A percentile compares a stretch with the other conserved stretches of the same genome.
Evolutionary conservation across 2,797 vertebrate genomes (phyloP).

Genomic region (Masticophis lateralis): DNA sequence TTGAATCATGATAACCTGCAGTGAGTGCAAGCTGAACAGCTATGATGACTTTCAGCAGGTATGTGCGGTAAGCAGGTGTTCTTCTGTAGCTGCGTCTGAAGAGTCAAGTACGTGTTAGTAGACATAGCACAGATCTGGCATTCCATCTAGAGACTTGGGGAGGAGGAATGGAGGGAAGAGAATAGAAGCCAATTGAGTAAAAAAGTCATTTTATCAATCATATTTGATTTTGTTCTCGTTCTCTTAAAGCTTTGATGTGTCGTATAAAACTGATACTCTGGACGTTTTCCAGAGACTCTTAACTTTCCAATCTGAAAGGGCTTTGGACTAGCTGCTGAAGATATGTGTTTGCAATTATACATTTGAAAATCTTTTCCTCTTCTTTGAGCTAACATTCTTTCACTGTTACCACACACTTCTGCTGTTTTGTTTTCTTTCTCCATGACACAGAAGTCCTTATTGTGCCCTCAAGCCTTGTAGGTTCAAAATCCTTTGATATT

Average conservation of each 20-base stretch:
- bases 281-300: constrained; percentile 60
- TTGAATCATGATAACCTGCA: constrained; percentile 24
- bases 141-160: constrained; percentile 52
- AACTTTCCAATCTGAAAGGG: constrained; percentile 60
- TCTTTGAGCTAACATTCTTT: constrained; percentile 68
- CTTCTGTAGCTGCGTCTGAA: constrained; percentile 60
- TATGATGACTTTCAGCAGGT: constrained; percentile 48
- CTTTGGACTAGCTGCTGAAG: constrained; percentile 64
- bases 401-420: constrained; percentile 70
- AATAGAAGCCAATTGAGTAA: constrained; percentile 64
- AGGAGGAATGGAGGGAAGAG: constrained; percentile 54
- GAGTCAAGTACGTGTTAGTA: constrained; percentile 57
- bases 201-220: constrained; percentile 71
- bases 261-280: constrained; percentile 71
- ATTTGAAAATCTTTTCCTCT: constrained; percentile 69
- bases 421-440: constrained; percentile 68
- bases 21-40: neutral
- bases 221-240: constrained; percentile 67
- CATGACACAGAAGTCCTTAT: constrained; percentile 57
- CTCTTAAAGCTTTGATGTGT: constrained; percentile 66
- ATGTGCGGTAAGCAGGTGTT: constrained; percentile 61
- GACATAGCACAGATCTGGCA: constrained; percentile 61
- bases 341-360: constrained; percentile 71
- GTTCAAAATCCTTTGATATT: neutral
- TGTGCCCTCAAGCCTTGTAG: constrained; percentile 43